Evolutionary conservation across 92 coral and sea anemone species (phyloP).

Genomic region (Heteractis magnifica): DNA sequence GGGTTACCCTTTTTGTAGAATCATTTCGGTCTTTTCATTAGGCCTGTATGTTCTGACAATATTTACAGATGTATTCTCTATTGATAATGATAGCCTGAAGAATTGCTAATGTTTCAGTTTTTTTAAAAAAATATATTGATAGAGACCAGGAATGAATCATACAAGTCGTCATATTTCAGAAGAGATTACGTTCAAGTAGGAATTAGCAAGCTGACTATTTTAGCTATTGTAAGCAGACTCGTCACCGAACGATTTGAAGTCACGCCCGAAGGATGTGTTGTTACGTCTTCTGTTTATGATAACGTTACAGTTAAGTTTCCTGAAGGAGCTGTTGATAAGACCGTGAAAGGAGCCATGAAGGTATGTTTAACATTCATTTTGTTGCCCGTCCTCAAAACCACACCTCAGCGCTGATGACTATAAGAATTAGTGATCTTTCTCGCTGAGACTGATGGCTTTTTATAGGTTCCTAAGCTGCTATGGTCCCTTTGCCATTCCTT

Average conservation of each 20-base stretch:
- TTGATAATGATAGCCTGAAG: too few species aligned
- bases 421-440: too few species aligned
- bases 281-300: constrained; percentile 19
- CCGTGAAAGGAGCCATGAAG: constrained; percentile 12
- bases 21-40: too few species aligned
- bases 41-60: too few species aligned
- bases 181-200: constrained; percentile 5
- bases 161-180: neutral
- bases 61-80: too few species aligned
- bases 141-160: neutral
- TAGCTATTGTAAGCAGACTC: constrained; percentile 27
- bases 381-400: too few species aligned
- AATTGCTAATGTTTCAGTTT: too few species aligned
- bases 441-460: too few species aligned
- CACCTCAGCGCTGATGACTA: too few species aligned
- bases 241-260: constrained; percentile 27
- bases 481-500: too few species aligned
- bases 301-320: constrained; percentile 32
- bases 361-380: neutral
- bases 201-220: constrained; percentile 17
- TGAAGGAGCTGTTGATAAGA: constrained; percentile 25
- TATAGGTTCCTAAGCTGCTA: too few species aligned
- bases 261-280: constrained; percentile 11
- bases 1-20: too few species aligned
- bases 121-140: neutral